These are phyloP conservation scores for Clarias fuscus DNA, from an alignment of 2,797 vertebrate species.

Conservation along the genomic window DNA sequence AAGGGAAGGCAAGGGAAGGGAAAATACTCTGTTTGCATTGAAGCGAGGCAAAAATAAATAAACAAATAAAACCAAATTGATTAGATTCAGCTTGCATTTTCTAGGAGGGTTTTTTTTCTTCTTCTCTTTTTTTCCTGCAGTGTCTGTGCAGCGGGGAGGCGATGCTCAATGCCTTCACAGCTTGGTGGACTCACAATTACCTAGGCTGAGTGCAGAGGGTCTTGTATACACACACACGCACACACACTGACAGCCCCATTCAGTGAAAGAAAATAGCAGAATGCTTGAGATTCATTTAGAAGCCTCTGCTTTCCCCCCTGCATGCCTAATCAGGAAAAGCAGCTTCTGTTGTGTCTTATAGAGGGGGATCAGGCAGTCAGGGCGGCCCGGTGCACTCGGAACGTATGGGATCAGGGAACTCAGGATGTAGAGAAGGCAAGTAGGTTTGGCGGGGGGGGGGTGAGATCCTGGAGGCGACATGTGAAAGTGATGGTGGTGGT, in stretches of 20 bases:
- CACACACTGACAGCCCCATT: slow-evolving; percentile 33
- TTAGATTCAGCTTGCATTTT: slow-evolving; percentile 53
- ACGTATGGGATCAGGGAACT: slow-evolving; percentile 40
- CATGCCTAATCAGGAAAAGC: slow-evolving; percentile 57
- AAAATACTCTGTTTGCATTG: slow-evolving; percentile 44
- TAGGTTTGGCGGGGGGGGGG: not conserved
- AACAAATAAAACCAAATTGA: slow-evolving; percentile 47
- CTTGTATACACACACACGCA: slow-evolving; percentile 25
- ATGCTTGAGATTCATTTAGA: slow-evolving; percentile 59
- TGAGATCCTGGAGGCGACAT: not conserved
- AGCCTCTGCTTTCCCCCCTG: slow-evolving; percentile 45
- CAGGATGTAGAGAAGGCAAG: not conserved
- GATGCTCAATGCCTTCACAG: slow-evolving; percentile 42
- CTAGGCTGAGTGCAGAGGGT: slow-evolving; percentile 46
- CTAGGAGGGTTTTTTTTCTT: not conserved
- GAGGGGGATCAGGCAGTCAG: slow-evolving; percentile 29
- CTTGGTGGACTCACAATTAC: slow-evolving; percentile 55
- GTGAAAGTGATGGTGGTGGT: not conserved
- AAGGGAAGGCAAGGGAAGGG: slow-evolving; percentile 24
- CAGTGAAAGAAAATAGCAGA: slow-evolving; percentile 44
- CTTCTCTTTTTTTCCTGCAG: not conserved
- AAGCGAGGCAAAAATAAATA: slow-evolving; percentile 42
- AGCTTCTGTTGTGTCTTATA: slow-evolving; percentile 44
- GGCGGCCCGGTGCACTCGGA: slow-evolving; percentile 17
- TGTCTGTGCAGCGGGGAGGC: slow-evolving; percentile 40